Evolutionary conservation across 1,140 invertebrate species (phyloP).

Genomic region (Tenebrio molitor): DNA sequence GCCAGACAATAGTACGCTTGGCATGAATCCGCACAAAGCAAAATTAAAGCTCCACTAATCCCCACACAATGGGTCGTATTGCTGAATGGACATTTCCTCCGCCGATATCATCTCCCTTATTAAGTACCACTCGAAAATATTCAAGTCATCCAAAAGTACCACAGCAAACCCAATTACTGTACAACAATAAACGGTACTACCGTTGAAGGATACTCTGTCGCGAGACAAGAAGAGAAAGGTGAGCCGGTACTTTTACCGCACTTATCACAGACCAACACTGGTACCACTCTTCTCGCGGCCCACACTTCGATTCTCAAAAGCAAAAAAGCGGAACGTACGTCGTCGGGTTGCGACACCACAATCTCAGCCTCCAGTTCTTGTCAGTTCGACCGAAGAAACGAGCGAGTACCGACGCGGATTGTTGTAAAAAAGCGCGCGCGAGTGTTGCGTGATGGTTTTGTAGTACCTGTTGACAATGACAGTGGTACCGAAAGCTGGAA

Average conservation of each 20-base stretch:
- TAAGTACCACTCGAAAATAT: not conserved
- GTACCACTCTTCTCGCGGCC: not conserved
- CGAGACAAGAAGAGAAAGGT: conserved; percentile 33
- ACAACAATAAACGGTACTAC: conserved; percentile 18
- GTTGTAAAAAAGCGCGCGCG: not conserved
- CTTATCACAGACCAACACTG: not conserved
- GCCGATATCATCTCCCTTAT: not conserved
- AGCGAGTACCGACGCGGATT: not conserved
- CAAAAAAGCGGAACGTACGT: conserved; percentile 23
- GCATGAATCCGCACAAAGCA: no score
- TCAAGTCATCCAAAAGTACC: not conserved
- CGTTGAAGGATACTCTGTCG: not conserved
- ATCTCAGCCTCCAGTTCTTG: conserved; percentile 4
- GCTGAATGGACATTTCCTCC: not conserved
- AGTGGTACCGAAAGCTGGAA: no score
- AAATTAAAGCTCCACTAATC: not conserved
- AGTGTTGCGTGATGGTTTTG: not conserved
- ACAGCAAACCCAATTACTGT: conserved; percentile 6
- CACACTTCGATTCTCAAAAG: conserved; percentile 4
- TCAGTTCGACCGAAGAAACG: not conserved
- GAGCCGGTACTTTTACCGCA: conserved; percentile 7
- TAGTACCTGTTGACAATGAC: no score
- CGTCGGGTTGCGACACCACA: not conserved
- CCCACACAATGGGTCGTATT: not conserved
- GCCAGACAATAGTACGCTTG: no score